Percentiles rank a stretch among this genome's conserved stretches.
Evolutionary conservation across 2,113 vertebrate genomes (phyloP).

Genomic region (Astur gentilis): DNA sequence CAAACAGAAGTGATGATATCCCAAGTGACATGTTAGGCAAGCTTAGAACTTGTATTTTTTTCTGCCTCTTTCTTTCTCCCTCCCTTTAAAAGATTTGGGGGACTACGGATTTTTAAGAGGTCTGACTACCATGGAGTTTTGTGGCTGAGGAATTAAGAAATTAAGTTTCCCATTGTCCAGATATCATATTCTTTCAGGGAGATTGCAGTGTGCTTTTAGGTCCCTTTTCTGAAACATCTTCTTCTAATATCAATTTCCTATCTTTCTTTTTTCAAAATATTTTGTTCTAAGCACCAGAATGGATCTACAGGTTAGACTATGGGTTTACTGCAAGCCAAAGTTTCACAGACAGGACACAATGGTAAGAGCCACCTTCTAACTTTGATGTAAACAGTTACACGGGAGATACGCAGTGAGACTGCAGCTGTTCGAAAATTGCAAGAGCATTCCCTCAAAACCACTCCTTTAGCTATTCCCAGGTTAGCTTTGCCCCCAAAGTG

Average conservation of each 20-base stretch:
- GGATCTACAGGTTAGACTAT: background rate
- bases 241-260: background rate
- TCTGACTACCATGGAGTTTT: background rate
- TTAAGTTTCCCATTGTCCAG: background rate
- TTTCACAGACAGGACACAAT: background rate
- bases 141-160: background rate
- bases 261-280: background rate
- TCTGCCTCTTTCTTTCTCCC: background rate
- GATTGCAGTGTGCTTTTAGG: background rate
- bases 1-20: background rate
- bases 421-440: background rate
- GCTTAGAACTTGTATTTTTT: background rate
- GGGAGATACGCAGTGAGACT: accelerated
- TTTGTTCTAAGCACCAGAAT: background rate
- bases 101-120: background rate
- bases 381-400: accelerated
- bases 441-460: background rate
- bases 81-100: background rate
- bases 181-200: background rate
- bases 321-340: background rate
- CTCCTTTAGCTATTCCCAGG: background rate
- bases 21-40: background rate
- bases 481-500: background rate
- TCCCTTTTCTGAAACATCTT: background rate
- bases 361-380: background rate